Evolutionary conservation across 2,797 vertebrate species (phyloP).

Genomic region (Sebastes baramenuke): DNA sequence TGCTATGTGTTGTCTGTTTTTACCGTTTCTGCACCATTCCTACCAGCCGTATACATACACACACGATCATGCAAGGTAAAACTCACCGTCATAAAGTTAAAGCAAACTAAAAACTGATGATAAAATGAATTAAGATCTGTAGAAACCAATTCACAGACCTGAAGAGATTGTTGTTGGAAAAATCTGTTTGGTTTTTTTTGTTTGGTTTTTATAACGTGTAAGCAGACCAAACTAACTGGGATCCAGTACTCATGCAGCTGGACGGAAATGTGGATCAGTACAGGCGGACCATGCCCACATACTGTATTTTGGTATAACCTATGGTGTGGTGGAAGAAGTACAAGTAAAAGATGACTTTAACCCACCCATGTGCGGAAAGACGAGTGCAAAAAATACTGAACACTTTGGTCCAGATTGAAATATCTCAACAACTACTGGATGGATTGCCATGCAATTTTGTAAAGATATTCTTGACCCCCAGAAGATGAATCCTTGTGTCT

Average conservation of each 20-base stretch:
- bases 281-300: background rate
- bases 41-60: background rate
- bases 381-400: background rate
- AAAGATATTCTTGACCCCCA: background rate
- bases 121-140: background rate
- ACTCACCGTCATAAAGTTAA: background rate
- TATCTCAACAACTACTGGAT: background rate
- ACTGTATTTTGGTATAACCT: background rate
- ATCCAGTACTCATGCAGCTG: background rate
- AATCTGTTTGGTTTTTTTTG: no score
- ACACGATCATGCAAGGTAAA: background rate
- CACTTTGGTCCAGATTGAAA: background rate
- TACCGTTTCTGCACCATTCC: slow-evolving; percentile 5
- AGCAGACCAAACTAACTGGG: background rate
- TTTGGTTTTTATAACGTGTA: background rate
- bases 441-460: background rate
- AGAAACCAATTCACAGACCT: background rate
- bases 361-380: background rate
- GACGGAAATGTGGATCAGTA: background rate
- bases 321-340: background rate
- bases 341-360: background rate
- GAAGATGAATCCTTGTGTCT: background rate
- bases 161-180: no score
- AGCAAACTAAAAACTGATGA: background rate
- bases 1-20: slow-evolving; percentile 35